Percentiles rank a stretch among this genome's conserved stretches.
Evolutionary conservation across 2,888 invertebrate species (phyloP).

Genomic region (Desoria tigrina): DNA sequence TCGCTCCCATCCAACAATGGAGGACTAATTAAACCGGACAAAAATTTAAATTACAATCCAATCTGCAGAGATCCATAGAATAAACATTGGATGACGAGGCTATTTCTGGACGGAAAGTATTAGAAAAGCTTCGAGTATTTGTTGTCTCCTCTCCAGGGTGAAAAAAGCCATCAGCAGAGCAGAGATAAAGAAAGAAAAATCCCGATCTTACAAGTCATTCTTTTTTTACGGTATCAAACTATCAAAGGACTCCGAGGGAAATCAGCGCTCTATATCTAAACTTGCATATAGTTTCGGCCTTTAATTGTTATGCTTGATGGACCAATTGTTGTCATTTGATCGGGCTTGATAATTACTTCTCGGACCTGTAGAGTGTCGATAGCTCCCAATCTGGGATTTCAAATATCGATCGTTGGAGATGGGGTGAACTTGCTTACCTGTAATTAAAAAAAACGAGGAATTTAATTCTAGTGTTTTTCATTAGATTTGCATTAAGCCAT

Average conservation of each 20-base stretch:
- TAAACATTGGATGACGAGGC: conserved; percentile 36
- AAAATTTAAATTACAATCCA: conserved; percentile 48
- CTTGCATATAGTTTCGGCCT: neutral
- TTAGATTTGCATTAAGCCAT: neutral
- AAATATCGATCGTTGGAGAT: too few relatives aligned
- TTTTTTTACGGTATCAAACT: neutral
- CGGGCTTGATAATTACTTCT: neutral
- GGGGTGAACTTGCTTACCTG: neutral
- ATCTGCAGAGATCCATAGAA: conserved; percentile 19
- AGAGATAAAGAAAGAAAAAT: conserved; percentile 5
- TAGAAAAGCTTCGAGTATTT: conserved; percentile 9
- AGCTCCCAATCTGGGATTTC: too few relatives aligned
- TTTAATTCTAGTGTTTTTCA: neutral
- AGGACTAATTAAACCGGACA: conserved; percentile 47
- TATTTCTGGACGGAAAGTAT: conserved; percentile 15
- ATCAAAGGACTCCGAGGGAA: conserved; percentile 7
- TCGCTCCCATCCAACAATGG: conserved; percentile 29
- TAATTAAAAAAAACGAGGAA: neutral
- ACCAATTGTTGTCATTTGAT: conserved; percentile 7
- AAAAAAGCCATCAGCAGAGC: conserved; percentile 6
- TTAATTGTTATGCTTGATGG: conserved; percentile 3
- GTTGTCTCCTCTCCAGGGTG: conserved; percentile 9
- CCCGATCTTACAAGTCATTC: conserved; percentile 9
- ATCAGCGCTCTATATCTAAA: neutral
- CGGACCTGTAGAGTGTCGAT: neutral